Base-by-base conservation (phyloP, 2,113 vertebrate species). In the Merops nubicus region DNA sequence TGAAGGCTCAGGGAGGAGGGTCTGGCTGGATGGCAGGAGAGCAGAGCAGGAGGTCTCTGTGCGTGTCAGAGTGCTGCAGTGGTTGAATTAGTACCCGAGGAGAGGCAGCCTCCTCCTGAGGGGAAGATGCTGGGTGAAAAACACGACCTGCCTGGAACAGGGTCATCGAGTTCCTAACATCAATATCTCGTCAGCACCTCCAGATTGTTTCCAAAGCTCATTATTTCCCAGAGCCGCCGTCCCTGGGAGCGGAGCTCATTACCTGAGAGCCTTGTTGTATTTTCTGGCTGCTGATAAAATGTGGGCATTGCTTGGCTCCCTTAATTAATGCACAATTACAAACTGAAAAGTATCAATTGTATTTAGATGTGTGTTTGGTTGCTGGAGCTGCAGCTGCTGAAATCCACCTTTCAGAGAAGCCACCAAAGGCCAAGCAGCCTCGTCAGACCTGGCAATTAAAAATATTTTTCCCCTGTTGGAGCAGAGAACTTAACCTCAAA, bases 181-280 rank as follows among this genome's bases (percentile, higher is more conserved):
- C 94, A 67, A 67, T 67, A 77, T 16, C 82, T 42, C 33, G 26
- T 51, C 91, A 74, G 91, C 94, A 86, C 85, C 85, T 83, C 62
- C 50, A 45, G 78, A 51, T 74, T 31, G 67, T 86, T 80, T 67
- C 67, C 85, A 77, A 88, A 70, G 82, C 96, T 97, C 96, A 90
- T 97, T 96, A 95, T 96, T 91, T 94, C 85, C 68, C 74, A 76
- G 94, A 82, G n/a, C 57, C 57, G 85, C 87, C 45, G 45, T 11
- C 31, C 9, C 4, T 63, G 65, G 4, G 88, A 88, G 90, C 26
- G 72, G 29, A 93, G 67, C 85, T 96, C 93, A 91, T 97, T 96
- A 97, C 88, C 85, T 80, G 88, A 68, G 85, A 90, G 85, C 67
- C 89, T 79, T 28, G 54, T 76, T 94, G 88, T 6, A 17, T 76